These are phyloP conservation scores for Gila orcuttii DNA, from an alignment of 2,113 vertebrate species.

Conservation along the genomic window DNA sequence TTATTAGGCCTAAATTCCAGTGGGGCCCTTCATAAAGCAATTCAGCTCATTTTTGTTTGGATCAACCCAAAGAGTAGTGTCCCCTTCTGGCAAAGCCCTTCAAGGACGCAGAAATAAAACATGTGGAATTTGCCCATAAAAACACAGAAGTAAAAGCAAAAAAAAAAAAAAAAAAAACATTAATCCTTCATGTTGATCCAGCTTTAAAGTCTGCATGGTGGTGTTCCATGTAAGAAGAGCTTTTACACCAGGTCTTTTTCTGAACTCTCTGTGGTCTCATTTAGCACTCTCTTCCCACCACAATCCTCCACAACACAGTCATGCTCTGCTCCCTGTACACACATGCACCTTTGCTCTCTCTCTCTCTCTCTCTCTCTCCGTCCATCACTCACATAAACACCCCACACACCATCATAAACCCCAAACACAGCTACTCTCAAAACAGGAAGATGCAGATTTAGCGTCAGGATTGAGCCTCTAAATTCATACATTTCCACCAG, in stretches of 20 bases:
- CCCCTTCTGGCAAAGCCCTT: not conserved
- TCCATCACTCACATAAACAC: slow-evolving; percentile 29
- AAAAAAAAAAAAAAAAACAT: not conserved
- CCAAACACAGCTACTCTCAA: not conserved
- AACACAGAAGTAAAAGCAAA: not conserved
- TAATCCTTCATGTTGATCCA: not conserved
- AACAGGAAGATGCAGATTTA: not conserved
- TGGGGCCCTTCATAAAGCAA: not conserved
- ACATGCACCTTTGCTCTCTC: not conserved
- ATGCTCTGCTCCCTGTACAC: not conserved
- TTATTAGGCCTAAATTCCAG: not conserved
- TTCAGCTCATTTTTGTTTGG: not conserved
- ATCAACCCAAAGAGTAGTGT: not conserved
- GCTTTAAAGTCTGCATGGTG: not conserved
- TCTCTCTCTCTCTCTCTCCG: not conserved
- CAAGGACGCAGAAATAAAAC: not conserved
- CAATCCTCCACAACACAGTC: slow-evolving; percentile 23
- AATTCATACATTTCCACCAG: slow-evolving; percentile 24
- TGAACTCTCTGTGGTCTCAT: slow-evolving; percentile 47
- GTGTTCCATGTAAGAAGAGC: not conserved
- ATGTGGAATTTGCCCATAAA: not conserved
- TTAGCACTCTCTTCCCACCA: slow-evolving; percentile 21
- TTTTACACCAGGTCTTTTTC: slow-evolving; percentile 8
- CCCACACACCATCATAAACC: slow-evolving; percentile 28
- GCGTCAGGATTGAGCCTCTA: not conserved